Evolutionary conservation across 2,113 vertebrate genomes (phyloP).

Genomic region (Podocnemis expansa): DNA sequence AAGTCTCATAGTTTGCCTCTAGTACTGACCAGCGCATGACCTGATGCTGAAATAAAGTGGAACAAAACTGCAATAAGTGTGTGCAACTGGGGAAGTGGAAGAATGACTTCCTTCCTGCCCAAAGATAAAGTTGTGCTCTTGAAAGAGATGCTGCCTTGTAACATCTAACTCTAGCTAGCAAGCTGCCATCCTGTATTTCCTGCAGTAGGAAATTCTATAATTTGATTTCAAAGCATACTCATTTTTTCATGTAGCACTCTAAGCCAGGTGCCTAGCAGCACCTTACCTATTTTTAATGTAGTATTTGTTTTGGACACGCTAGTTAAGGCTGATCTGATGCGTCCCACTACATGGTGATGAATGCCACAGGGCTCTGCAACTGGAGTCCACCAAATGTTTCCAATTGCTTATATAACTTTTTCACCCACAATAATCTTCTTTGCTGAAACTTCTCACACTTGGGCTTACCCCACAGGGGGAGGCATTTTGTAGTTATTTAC

Average conservation of each 20-base stretch:
- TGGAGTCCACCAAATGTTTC: background rate
- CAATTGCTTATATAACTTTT: background rate
- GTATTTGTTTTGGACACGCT: background rate
- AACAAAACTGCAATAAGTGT: background rate
- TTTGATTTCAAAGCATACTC: background rate
- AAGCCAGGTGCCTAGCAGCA: background rate
- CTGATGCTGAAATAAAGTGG: background rate
- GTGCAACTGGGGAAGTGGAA: background rate
- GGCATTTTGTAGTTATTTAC: background rate
- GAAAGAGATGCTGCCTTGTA: background rate
- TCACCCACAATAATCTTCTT: background rate
- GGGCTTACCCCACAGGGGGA: background rate
- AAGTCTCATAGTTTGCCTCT: background rate
- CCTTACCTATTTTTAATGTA: background rate
- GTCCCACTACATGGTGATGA: too few species aligned
- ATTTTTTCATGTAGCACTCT: accelerated
- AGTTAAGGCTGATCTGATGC: background rate
- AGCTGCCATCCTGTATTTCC: background rate
- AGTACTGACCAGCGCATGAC: background rate
- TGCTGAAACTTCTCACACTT: background rate
- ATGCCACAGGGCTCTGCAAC: background rate
- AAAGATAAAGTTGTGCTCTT: background rate
- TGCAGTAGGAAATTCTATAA: background rate
- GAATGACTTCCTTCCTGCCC: too few species aligned
- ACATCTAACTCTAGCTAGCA: background rate